Conservation (phyloP, 2,888 invertebrate species). For the Polietes domitor region DNA sequence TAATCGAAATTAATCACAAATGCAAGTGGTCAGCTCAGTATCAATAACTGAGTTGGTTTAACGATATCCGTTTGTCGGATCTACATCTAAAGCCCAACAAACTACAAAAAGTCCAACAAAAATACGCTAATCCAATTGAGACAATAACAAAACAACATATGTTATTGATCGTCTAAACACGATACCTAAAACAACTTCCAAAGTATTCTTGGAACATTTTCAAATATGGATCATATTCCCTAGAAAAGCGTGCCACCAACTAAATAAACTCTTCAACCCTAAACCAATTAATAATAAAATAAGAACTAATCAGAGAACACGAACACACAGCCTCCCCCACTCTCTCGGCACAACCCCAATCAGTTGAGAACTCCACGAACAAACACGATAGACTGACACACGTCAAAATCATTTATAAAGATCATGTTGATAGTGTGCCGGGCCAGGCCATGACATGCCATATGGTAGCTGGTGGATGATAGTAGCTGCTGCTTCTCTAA, state of each 20-base stretch:
- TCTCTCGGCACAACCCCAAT: not conserved
- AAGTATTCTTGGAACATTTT: not conserved
- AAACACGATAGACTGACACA: conserved; percentile 71
- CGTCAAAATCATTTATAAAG: conserved; percentile 72
- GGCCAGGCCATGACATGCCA: conserved; percentile 68
- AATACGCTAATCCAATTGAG: no score
- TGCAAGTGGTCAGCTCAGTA: no score
- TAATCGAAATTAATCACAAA: no score
- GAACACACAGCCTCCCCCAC: not conserved
- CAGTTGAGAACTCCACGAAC: not conserved
- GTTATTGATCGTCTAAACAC: not conserved
- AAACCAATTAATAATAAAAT: conserved; percentile 27
- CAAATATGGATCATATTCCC: not conserved
- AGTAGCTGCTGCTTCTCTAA: conserved; percentile 54
- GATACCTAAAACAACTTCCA: not conserved
- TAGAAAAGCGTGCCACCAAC: not conserved
- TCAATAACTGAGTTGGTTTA: no score
- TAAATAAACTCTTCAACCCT: not conserved
- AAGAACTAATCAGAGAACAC: not conserved
- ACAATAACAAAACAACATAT: conserved; percentile 7
- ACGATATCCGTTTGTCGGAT: no score
- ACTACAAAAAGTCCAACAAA: not conserved
- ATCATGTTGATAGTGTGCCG: conserved; percentile 67
- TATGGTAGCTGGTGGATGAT: conserved; percentile 72
- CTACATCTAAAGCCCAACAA: no score